Base-by-base conservation (phyloP, 2,113 vertebrate genomes). In the Natator depressus region DNA sequence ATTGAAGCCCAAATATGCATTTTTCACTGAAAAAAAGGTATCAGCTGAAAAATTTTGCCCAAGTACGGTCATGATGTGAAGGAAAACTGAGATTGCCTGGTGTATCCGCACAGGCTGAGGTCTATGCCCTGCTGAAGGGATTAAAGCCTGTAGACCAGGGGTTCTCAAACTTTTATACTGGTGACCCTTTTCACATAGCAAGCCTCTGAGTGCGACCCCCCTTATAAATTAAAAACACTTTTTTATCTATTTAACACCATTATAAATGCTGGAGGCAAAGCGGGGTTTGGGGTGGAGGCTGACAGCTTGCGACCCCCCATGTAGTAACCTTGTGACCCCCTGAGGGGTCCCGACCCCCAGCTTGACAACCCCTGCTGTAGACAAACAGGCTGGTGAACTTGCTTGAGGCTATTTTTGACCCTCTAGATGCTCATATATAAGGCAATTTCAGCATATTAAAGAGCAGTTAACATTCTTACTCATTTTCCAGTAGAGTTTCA, bases 61-160 rank as follows among this genome's bases (percentile, higher is more conserved):
- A 42, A 10, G 2, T 20, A 20, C 11, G 69, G 20, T 42, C 20
- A 25, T 75, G 69, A 75, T 75, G 20, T 17, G 20, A 75, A 42
- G 38, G 38, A 75, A 38, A 42, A 24, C 17, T 72, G 20, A 75
- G 69, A 42, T 75, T 75, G 24, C 13, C 19, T 42, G 10, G 38
- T 42, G n/a, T 25, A 24, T 22, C 25, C 24, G 12, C 69, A 72
- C 11, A 59, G 35, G 38, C 62, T 89, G 4, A 11, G 9, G 3
- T 27, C 20, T 13, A 2, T 7, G 31, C 49, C 42, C 11, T 9
- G 7, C 19, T 0, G 47, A 35, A 49, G 24, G 17, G 22, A 3
- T 3, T 17, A 17, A 42, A 59, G 6, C 81, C 53, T 24, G 4
- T 8, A 11, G 3, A 42, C 1, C 42, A 42, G 42, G 42, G 42